Conservation (phyloP, 1,140 invertebrate species). For the Apis dorsata region DNA sequence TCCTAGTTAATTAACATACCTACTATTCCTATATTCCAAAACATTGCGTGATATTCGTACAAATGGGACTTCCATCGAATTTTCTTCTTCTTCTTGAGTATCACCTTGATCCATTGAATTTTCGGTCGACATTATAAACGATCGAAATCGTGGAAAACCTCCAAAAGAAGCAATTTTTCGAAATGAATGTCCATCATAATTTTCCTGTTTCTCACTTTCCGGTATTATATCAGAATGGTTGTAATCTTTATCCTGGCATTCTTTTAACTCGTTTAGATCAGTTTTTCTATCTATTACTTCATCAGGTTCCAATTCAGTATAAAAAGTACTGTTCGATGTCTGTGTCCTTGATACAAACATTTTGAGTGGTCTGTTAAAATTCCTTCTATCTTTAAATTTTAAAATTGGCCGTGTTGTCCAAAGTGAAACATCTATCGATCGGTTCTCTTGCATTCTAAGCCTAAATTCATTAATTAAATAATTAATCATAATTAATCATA, state of each 20-base stretch:
- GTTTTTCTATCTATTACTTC: slow-evolving; percentile 57
- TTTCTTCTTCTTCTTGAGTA: slow-evolving; percentile 65
- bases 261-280: slow-evolving; percentile 63
- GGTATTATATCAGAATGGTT: slow-evolving; percentile 71
- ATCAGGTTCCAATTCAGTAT: slow-evolving; percentile 72
- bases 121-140: slow-evolving; percentile 76
- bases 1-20: slow-evolving; percentile 60
- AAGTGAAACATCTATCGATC: slow-evolving; percentile 75
- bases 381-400: slow-evolving; percentile 70
- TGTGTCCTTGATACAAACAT: slow-evolving; percentile 77
- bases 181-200: slow-evolving; percentile 72
- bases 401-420: slow-evolving; percentile 73
- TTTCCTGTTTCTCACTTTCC: slow-evolving; percentile 67
- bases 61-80: slow-evolving; percentile 70
- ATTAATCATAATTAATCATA: not conserved
- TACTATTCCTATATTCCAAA: slow-evolving; percentile 76
- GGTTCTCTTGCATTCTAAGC: slow-evolving; percentile 75
- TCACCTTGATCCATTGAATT: slow-evolving; percentile 65
- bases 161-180: slow-evolving; percentile 74
- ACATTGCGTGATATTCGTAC: slow-evolving; percentile 76
- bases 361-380: slow-evolving; percentile 65
- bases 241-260: slow-evolving; percentile 68
- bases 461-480: slow-evolving; percentile 5
- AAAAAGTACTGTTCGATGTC: slow-evolving; percentile 75
- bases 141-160: slow-evolving; percentile 75